Base-by-base conservation (phyloP, 2,797 vertebrate genomes). In the Syngnathus rostellatus region DNA sequence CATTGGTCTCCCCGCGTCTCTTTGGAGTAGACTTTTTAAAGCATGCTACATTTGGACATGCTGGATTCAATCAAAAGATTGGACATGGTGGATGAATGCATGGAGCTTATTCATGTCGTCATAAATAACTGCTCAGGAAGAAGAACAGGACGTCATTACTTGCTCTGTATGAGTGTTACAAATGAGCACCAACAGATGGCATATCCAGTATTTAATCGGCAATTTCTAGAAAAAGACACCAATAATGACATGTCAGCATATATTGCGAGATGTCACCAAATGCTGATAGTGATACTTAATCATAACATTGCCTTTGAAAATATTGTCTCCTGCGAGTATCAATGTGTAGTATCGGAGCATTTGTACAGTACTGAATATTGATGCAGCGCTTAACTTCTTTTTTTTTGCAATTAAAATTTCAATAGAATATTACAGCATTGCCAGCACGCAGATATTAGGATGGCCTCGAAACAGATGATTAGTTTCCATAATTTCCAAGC, bases 11-110 rank as follows among this genome's bases (percentile, higher is more conserved):
- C 8, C 31, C 11, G 14, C 3, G 9, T 37, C 25, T 62, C 60
- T 16, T 12, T 19, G 40, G 41, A 58, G 31, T 58, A 38, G 55
- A 58, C 14, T 37, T 57, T 64, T 38, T 38, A 5, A 51, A 64
- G 45, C 38, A 19, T 17, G 25, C 46, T 64, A 64, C 23, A 46
- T 62, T 62, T 62, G 41, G 41, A 23, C 59, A 41, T 61, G 39
- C 41, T 61, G 59, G 59, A 48, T 62, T 45, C 60, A 62, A 45
- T 63, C 37, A 46, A 46, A 31, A 50, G 41, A 63, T 51, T 51
- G 62, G 8, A 31, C 46, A 23, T 3, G 48, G 14, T 16, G 61
- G 23, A 25, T 41, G 40, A 45, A 46, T 23, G 41, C 0, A n/a
- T 23, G 21, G 12, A 48, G 62, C 8, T 10, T 48, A 37, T 63